Percentiles rank a stretch among this genome's conserved stretches.
Conservation (phyloP, 2,888 invertebrate species). For the Rotaria macrura region DNA sequence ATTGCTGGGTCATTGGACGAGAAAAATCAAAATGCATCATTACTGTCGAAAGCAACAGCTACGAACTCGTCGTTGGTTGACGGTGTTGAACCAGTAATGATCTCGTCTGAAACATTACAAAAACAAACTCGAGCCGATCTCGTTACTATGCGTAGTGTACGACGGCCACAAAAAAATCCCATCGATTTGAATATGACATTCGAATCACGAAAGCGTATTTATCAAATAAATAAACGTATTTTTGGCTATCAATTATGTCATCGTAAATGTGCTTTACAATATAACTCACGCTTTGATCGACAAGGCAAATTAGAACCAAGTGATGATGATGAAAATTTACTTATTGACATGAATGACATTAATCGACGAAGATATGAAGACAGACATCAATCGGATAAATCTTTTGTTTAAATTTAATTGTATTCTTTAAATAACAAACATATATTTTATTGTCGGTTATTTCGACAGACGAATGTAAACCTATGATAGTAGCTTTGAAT, state of each 20-base stretch:
- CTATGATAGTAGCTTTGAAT: too few relatives aligned
- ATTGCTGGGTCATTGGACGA: neutral
- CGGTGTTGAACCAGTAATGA: neutral
- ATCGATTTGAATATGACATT: neutral
- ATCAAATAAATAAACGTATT: neutral
- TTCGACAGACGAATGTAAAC: too few relatives aligned
- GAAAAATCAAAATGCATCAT: neutral
- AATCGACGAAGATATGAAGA: neutral
- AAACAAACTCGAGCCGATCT: neutral
- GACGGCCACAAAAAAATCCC: neutral
- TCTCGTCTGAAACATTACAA: neutral
- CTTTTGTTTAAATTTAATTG: neutral
- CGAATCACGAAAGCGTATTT: slow-evolving; percentile 16
- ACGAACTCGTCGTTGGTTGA: neutral
- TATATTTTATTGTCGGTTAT: too few relatives aligned
- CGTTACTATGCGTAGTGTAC: neutral
- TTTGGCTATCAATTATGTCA: neutral
- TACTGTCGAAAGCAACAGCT: neutral
- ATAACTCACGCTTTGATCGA: neutral
- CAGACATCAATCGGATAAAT: neutral
- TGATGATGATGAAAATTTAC: neutral
- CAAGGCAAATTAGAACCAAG: too few relatives aligned
- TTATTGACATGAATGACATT: neutral
- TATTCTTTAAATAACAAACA: too few relatives aligned
- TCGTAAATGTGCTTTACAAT: neutral